Base-by-base conservation (phyloP, 64 coral and sea anemone genomes). In the Astreopora myriophthalma region DNA sequence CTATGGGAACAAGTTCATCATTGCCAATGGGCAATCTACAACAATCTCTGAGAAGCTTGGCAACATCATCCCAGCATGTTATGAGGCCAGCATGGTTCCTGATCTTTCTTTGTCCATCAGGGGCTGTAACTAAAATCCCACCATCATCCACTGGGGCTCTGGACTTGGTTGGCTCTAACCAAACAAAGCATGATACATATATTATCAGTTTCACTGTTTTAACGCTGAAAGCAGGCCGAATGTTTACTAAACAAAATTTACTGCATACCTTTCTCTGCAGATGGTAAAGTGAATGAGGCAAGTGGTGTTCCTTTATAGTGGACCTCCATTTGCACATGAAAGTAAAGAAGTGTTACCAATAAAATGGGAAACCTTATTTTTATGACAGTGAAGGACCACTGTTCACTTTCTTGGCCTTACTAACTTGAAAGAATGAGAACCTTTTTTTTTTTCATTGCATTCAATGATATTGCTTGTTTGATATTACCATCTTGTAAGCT, bases 401-500 rank as follows among this genome's bases (percentile, higher is more conserved):
- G 10, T 55, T 55, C 13, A 55, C 16, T 13, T 55, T 55, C 3
- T 55, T 55, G 17, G 17, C 51, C 51, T 13, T 3, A 16, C 51
- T 55, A 14, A 14, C 10, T 13, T 16, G 51, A 44, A 44, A 44
- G 6, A 44, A 44, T 11, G 6, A 44, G 6, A 44, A 8, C 0
- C 40, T 44, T 44, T 8, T 8, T 8, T 44, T 44, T 11, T n/a
- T n/a, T n/a, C n/a, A n/a, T n/a, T 8, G 40, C 11, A 55, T 55
- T 10, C 8, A 55, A 16, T 55, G 3, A 81, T 30, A 27, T 28
- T 5, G 19, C 16, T 5, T 17, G 4, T 26, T 22, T 30, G 12
- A 19, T 64, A 28, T 77, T 86, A 96, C 94, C 94, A 92, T 89
- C 48, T 85, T 93, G 42, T 93, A 96, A 69, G 94, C 89, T 35